Conservation (phyloP, 64 coral and sea anemone genomes). For the Stichodactyla helianthus region DNA sequence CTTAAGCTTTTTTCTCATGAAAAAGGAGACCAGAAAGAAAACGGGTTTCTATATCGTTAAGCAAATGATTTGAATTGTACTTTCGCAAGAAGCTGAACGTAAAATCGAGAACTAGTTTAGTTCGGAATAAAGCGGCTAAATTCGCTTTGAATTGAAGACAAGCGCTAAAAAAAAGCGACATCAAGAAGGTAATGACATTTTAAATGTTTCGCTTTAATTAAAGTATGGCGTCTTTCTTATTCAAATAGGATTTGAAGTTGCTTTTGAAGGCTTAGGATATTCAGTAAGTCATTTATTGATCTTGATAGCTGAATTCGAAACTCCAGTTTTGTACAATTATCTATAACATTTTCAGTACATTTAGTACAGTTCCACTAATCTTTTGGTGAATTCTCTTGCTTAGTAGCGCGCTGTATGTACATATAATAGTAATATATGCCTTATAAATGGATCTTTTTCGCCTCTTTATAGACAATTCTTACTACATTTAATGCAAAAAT, state of each 20-base stretch:
- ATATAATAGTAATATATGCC: no score
- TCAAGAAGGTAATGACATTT: not conserved
- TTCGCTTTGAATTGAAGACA: not conserved
- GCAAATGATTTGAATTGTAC: not conserved
- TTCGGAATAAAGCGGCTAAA: not conserved
- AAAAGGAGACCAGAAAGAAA: not conserved
- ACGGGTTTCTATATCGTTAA: not conserved
- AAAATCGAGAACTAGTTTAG: not conserved
- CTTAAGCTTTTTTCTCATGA: not conserved
- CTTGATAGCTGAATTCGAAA: no score
- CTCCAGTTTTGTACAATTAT: no score
- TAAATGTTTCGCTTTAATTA: not conserved
- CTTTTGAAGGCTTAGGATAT: not conserved
- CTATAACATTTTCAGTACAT: no score
- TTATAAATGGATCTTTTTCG: no score
- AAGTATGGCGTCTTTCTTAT: slow-evolving; percentile 9
- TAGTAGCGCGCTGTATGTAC: no score
- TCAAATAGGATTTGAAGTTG: not conserved
- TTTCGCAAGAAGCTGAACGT: not conserved
- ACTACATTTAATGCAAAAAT: no score
- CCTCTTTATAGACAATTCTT: no score
- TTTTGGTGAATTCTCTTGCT: no score
- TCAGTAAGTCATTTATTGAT: no score
- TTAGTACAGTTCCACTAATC: no score
- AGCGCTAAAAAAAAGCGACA: not conserved